These are phyloP conservation scores for Agrypnus murinus DNA, from an alignment of 2,888 invertebrate species.

Conservation along the genomic window DNA sequence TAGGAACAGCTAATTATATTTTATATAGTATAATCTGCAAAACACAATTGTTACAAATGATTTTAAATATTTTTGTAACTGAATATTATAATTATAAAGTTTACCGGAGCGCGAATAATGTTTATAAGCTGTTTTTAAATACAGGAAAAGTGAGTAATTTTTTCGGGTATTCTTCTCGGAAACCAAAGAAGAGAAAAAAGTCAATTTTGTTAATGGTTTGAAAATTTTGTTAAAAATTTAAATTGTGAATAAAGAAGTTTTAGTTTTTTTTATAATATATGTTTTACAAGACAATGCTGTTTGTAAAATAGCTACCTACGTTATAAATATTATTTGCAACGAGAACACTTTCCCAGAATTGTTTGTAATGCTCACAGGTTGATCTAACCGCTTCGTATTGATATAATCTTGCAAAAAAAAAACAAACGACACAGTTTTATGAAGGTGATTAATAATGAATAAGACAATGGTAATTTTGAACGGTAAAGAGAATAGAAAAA, in stretches of 20 bases:
- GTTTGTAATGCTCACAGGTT: no score
- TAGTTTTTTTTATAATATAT: no score
- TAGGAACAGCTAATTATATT: not conserved
- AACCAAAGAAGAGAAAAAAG: not conserved
- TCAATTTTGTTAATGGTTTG: not conserved
- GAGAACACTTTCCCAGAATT: no score
- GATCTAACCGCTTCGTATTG: no score
- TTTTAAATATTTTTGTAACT: slow-evolving; percentile 13
- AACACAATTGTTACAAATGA: slow-evolving; percentile 8
- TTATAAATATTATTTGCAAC: no score
- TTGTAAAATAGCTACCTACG: no score
- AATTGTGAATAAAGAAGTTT: slow-evolving; percentile 7
- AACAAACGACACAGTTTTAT: no score
- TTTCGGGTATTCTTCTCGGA: slow-evolving; percentile 1
- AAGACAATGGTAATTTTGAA: no score
- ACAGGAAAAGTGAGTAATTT: slow-evolving; percentile 39
- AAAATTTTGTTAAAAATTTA: slow-evolving; percentile 16
- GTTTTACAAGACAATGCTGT: no score
- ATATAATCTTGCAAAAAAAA: no score
- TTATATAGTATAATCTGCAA: slow-evolving; percentile 2
- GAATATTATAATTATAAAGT: slow-evolving; percentile 31
- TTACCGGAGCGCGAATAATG: slow-evolving; percentile 36
- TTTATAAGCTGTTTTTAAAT: slow-evolving; percentile 43
- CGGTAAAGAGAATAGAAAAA: no score
- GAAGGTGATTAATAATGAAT: no score